These are phyloP conservation scores for Molorchus minor DNA, from an alignment of 2,888 invertebrate genomes.

Conservation along the genomic window DNA sequence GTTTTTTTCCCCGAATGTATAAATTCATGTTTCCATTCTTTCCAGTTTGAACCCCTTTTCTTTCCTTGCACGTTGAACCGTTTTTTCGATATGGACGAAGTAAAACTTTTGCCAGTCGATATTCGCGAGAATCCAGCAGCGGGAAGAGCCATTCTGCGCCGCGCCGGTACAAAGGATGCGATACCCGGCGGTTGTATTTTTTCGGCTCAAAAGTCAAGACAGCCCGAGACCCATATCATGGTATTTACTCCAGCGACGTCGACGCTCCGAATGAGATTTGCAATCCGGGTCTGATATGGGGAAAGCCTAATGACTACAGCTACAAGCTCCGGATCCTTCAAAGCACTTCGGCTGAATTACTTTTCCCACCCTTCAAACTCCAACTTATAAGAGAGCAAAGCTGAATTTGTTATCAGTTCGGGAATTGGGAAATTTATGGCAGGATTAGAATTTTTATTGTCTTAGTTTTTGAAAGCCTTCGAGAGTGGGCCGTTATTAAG, in stretches of 20 bases:
- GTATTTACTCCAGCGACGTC: conserved; percentile 23
- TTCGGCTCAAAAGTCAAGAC: conserved; percentile 1
- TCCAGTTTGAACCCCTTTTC: neutral
- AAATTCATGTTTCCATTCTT: neutral
- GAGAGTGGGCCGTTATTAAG: too few species aligned
- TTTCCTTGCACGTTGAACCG: neutral
- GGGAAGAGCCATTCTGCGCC: conserved; percentile 1
- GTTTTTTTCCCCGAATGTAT: neutral
- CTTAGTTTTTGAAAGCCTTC: conserved; percentile 5
- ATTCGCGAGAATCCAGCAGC: neutral
- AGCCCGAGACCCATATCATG: conserved; percentile 14
- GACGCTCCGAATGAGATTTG: conserved; percentile 18
- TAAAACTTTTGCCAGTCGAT: neutral
- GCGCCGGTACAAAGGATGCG: conserved; percentile 1
- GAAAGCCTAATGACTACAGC: conserved; percentile 20
- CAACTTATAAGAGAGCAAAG: conserved; percentile 10
- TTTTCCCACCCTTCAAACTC: conserved; percentile 22
- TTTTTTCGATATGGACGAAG: neutral
- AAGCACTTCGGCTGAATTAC: conserved; percentile 19
- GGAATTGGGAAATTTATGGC: conserved; percentile 18
- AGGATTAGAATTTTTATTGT: conserved; percentile 22
- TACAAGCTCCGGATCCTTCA: conserved; percentile 18
- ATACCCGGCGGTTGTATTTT: conserved; percentile 12
- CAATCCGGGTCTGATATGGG: conserved; percentile 19
- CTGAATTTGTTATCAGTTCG: conserved; percentile 22